Base-by-base conservation (phyloP, 2,113 vertebrate genomes). In the Glareola pratincola region DNA sequence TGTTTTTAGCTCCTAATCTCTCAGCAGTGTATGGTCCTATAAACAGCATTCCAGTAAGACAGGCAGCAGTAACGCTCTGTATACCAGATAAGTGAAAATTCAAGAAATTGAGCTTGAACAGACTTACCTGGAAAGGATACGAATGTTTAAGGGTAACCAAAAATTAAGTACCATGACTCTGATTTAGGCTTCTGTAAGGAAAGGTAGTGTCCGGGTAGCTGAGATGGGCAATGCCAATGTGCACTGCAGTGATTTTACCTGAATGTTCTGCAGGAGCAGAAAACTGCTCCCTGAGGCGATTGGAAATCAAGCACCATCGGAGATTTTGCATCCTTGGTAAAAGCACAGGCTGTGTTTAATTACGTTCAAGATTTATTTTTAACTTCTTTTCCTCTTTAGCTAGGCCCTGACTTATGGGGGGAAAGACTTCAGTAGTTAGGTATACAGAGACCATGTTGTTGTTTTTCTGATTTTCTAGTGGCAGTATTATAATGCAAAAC, bases 1-100 rank as follows among this genome's bases (percentile, higher is more conserved):
- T 92, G 67, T 79, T 96, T 94, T 90, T 92, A 95, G 91, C 48
- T 88, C 67, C 75, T 82, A 43, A 82, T 93, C 29, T 85, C 50
- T 79, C 82, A 69, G 82, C 60, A 68, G 39, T 45, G 27, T 69
- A 36, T 7, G 5, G 43, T 85, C 87, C 74, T 88, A 76, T 86
- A 91, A 90, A 91, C 45, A 72, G 45, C 67, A 76, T 80, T 90
- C 67, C 29, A 69, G 21, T 53, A 77, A 82, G 57, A 62, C 0
- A 83, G 63, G 48, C 63, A 85, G 41, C 78, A 90, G 66, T 39
- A 85, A 48, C 62, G 22, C 56, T 50, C 47, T 62, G 41, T 57
- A 66, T 85, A 57, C 10, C 45, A 83, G 63, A n/a, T 32, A 77
- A 73, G 41, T 0, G 0, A 32, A 53, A 64, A 59, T 82, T 80